Evolutionary conservation across 2,888 invertebrate genomes (phyloP), one percentile per base, ranked within the genome.

Genomic region (Strigamia crassipes): DNA sequence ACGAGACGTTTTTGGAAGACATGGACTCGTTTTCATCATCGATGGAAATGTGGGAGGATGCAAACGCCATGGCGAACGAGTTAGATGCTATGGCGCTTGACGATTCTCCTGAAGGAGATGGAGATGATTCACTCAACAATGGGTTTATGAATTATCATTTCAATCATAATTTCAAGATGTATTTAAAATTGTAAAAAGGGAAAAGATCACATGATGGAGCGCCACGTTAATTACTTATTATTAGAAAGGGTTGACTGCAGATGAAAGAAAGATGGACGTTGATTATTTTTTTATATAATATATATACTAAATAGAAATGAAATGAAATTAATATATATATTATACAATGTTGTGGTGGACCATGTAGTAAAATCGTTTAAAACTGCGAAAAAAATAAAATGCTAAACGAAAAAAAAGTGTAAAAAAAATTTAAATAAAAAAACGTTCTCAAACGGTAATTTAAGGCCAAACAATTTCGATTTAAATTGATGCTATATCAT

Each of bases 121-220:
- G 73, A 23, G 73, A 73, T 27, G 73, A 73, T 31, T 73, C 73
- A n/a, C 13, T 73, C 13, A 73, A n/a, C 31, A 73, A 73, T 8
- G 73, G 31, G 31, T 31, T 15, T 31, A 13, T 73, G 13, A 31
- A 73, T 23, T 78, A 42, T 21, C 38, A 15, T 8, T 78, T 78
- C 12, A 23, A 38, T n/a, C 78, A 78, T 23, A 78, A 38, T 41
- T 78, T 41, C 78, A 78, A 78, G 18, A 78, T 78, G 38, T 78
- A 34, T 78, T 21, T 78, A n/a, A 31, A 78, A 78, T 42, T 78
- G 41, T 78, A 78, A 41, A 78, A 31, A 73, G 27, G 23, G 21
- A 3, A 23, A 61, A 61, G 13, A n/a, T 13, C 21, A 66, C 31
- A 73, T 31, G 73, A 31, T 73, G 51, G 51, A 51, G 56, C 73